Conservation (phyloP, 2,888 invertebrate genomes). For the Caenorhabditis sp. region DNA sequence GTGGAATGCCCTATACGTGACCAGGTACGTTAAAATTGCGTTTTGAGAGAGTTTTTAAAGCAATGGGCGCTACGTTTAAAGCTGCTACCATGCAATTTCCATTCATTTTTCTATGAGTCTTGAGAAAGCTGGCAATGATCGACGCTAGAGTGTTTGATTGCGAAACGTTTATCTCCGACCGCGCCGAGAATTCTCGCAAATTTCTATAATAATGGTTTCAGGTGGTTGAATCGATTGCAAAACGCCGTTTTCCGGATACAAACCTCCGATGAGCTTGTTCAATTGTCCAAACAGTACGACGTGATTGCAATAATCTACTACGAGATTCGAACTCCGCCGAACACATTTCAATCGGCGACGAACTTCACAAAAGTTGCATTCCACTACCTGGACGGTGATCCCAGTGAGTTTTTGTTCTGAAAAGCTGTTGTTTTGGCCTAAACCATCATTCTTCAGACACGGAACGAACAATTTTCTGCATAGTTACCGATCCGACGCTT, state of each 20-base stretch:
- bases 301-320: constrained; percentile 26
- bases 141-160: too few relatives aligned
- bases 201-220: too few relatives aligned
- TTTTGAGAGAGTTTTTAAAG: too few relatives aligned
- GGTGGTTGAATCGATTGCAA: constrained; percentile 52
- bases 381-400: constrained; percentile 43
- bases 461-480: constrained; percentile 37
- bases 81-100: too few relatives aligned
- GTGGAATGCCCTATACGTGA: constrained; percentile 17
- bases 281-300: constrained; percentile 23
- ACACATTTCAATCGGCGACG: constrained; percentile 3
- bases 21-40: constrained; percentile 9
- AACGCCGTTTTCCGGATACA: constrained; percentile 28
- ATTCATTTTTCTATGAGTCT: too few relatives aligned
- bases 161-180: too few relatives aligned
- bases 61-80: neutral
- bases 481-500: constrained; percentile 31
- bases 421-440: neutral
- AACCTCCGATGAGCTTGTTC: constrained; percentile 9
- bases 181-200: too few relatives aligned
- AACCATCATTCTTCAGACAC: constrained; percentile 26
- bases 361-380: constrained; percentile 43
- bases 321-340: neutral
- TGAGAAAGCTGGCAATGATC: too few relatives aligned
- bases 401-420: constrained; percentile 21